These are phyloP conservation scores for Zygaena filipendulae DNA, from an alignment of 2,888 invertebrate species.

Conservation along the genomic window DNA sequence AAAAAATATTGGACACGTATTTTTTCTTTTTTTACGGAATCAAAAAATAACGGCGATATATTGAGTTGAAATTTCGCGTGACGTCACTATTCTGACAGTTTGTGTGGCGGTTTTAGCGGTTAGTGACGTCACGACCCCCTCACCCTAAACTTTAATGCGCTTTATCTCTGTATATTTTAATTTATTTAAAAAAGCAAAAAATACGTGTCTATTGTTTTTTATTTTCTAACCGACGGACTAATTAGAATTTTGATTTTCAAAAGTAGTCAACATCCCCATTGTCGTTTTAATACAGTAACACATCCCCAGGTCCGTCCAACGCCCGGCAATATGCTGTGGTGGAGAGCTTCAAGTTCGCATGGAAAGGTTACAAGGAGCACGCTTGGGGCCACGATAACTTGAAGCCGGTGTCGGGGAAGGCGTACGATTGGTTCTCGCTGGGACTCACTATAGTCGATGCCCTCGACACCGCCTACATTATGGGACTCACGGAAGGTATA, in stretches of 20 bases:
- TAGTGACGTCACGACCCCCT: too few relatives aligned
- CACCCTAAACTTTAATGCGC: too few relatives aligned
- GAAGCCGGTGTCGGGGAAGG: conserved; percentile 86
- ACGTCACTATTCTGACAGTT: too few relatives aligned
- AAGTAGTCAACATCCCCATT: not conserved
- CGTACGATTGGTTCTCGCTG: conserved; percentile 94
- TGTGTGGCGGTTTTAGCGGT: too few relatives aligned
- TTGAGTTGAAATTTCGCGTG: too few relatives aligned
- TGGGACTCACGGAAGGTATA: conserved; percentile 86
- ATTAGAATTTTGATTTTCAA: not conserved
- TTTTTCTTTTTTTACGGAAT: too few relatives aligned
- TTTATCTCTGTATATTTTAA: too few relatives aligned
- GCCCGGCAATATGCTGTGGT: conserved; percentile 87
- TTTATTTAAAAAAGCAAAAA: not conserved
- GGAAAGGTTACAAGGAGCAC: conserved; percentile 91
- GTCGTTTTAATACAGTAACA: not conserved
- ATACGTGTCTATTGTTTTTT: too few relatives aligned
- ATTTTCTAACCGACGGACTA: too few relatives aligned
- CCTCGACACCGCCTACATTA: conserved; percentile 95
- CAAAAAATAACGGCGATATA: too few relatives aligned
- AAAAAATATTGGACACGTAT: too few relatives aligned
- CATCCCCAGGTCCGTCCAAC: conserved; percentile 77
- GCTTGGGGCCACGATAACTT: conserved; percentile 99
- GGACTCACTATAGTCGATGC: conserved; percentile 97
- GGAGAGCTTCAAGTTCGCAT: conserved; percentile 91